Conservation (phyloP, 1,140 invertebrate species). For the Tribolium castaneum region DNA sequence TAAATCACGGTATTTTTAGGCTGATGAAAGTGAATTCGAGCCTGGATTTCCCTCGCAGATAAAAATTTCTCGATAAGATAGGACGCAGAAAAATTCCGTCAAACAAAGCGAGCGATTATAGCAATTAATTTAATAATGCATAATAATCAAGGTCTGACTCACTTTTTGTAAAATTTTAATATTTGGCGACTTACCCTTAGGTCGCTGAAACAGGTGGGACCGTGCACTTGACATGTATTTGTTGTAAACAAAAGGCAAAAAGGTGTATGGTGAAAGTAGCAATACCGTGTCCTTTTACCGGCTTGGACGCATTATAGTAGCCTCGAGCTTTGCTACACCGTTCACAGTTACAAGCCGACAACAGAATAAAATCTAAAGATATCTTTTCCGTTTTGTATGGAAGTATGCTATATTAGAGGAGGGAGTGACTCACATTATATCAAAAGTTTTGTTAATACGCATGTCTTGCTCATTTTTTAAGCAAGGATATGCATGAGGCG, state of each 20-base stretch:
- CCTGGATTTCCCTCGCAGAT: not conserved
- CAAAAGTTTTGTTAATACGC: slow-evolving; percentile 23
- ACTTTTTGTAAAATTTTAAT: not conserved
- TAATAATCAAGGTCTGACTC: not conserved
- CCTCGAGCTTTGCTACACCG: slow-evolving; percentile 28
- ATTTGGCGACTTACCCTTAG: not conserved
- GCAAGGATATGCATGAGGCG: not conserved
- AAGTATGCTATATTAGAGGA: slow-evolving; percentile 25
- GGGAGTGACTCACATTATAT: slow-evolving; percentile 33
- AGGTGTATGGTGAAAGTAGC: slow-evolving; percentile 29
- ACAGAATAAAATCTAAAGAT: slow-evolving; percentile 34
- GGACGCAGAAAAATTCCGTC: not conserved
- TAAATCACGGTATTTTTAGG: slow-evolving; percentile 12
- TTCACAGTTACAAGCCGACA: slow-evolving; percentile 24
- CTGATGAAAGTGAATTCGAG: slow-evolving; percentile 10
- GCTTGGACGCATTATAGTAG: slow-evolving; percentile 15
- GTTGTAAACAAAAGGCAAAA: slow-evolving; percentile 35
- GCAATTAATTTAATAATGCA: not conserved
- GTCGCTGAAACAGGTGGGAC: not conserved
- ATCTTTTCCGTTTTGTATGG: slow-evolving; percentile 30
- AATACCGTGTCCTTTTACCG: slow-evolving; percentile 34
- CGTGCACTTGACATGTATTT: slow-evolving; percentile 14
- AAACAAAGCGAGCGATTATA: not conserved
- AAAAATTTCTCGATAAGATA: not conserved
- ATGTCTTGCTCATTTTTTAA: slow-evolving; percentile 29